Base-by-base conservation (phyloP, 2,113 vertebrate genomes). In the Odontophorus gujanensis region DNA sequence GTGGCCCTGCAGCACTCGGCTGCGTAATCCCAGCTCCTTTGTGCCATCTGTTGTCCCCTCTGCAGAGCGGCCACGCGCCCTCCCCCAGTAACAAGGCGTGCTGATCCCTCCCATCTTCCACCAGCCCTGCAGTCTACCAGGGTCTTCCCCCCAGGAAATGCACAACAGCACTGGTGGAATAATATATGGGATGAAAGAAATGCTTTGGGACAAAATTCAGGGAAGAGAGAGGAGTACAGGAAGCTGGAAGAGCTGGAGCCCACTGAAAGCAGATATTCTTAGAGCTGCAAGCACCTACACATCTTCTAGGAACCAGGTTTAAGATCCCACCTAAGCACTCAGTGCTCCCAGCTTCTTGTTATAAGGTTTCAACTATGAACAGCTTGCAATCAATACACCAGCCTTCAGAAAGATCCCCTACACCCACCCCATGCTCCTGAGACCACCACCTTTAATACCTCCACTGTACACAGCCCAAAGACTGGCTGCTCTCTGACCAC, bases 21-120 rank as follows among this genome's bases (percentile, higher is more conserved):
- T 85, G 3, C 72, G 14, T 91, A 95, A 95, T 93, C 95, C 86
- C 90, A 77, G 45, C 80, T 96, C 85, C 89, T 73, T 58, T 55
- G 59, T 85, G 65, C 96, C 97, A 96, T 96, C 97, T 96, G 95
- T 90, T 95, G 89, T 84, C 95, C 69, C 78, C 48, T 91, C 40
- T 0, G 87, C 94, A 93, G 85, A 43, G 92, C 38, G 81, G 81
- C 87, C 92, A 87, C 85, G 34, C 18, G 53, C 58, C 95, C 88
- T 94, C 93, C 96, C 96, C 88, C 91, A 92, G 95, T 86, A 95
- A 97, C 92, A 76, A 94, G 89, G 84, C 86, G 77, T 84, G 90
- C 81, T 87, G 95, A 95, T 92, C 90, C 87, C 92, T 72, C 48
- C 84, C 71, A 78, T 85, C 91, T 90, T 78, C 79, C 80, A 72